phyloP scores from a whole-genome alignment of 2,888 invertebrate species.

The Lasioglossum vierecki region DNA sequence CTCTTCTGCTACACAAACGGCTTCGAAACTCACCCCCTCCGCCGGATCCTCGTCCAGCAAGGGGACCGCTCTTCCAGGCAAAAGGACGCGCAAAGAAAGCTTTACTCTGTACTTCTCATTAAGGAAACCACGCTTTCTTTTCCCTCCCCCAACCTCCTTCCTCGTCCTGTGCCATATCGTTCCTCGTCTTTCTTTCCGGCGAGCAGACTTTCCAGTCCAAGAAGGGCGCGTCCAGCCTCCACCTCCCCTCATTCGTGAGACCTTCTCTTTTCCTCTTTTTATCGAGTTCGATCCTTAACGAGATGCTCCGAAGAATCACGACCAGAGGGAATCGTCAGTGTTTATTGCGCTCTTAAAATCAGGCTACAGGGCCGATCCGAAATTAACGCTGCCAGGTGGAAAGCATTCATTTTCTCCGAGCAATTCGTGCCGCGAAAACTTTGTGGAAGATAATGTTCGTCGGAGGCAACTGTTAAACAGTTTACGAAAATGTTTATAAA shows the following conservation, averaged over 20 bases:
- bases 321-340: conserved; percentile 16
- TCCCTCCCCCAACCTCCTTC: conserved; percentile 60
- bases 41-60: not conserved
- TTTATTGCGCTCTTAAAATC: conserved; percentile 25
- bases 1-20: conserved; percentile 5
- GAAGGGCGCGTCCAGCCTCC: conserved; percentile 29
- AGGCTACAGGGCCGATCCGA: not conserved
- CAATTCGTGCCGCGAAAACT: not conserved
- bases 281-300: conserved; percentile 57
- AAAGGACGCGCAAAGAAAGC: conserved; percentile 81
- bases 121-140: conserved; percentile 80
- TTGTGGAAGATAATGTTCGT: not conserved
- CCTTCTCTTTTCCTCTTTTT: conserved; percentile 3
- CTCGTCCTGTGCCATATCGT: not conserved
- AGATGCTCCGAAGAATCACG: conserved; percentile 40
- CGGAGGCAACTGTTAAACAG: too few species aligned
- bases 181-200: not conserved
- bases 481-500: too few species aligned
- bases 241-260: not conserved
- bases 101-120: conserved; percentile 84
- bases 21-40: not conserved
- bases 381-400: not conserved
- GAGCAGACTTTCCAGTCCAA: conserved; percentile 14
- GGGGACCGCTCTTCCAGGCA: conserved; percentile 53
- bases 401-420: not conserved